Base-by-base conservation (phyloP, 2,888 invertebrate species). In the Seladonia tumulorum region DNA sequence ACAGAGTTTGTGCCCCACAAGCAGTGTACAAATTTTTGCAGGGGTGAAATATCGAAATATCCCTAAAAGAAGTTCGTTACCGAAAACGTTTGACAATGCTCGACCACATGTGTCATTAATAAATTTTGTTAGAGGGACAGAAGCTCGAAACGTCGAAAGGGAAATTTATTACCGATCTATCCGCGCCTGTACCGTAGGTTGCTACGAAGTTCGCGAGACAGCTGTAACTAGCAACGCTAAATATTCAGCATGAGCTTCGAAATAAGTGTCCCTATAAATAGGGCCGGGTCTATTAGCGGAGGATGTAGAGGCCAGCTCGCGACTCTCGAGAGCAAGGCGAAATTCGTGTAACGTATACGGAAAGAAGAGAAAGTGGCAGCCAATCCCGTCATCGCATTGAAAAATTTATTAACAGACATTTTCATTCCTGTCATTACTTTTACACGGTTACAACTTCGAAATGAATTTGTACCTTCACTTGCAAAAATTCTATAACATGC, bases 181-280 rank as follows among this genome's bases (percentile, higher is more conserved):
- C 45, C 60, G 18, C 12, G 68, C 10, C 29, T 63, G 42, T 29
- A 7, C 35, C 25, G 42, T 57, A 25, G 8, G n/a, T 42, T 75
- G 75, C 42, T 25, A 70, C 70, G 84, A 68, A 68, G 73, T 78
- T 78, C 75, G 74, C 45, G 45, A 29, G 86, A 75, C 77, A 85
- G 74, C 76, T 77, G 79, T 80, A 75, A 77, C 90, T 92, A 92
- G 93, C 93, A 92, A 91, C 93, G 93, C 93, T 93, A 92, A 93
- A 93, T 93, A 93, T 93, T 92, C 91, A 91, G 73, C 35, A 57
- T 63, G 86, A 81, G 60, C 66, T 29, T 79, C 82, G 42, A 57
- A 78, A 86, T 79, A 76, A 79, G 82, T 68, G 76, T 53, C 71
- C 72, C 79, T 81, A 86, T 86, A 86, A 86, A 86, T 86, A 86